These are phyloP conservation scores for Odontocolon sp. DNA, from an alignment of 2,888 invertebrate genomes.

Conservation along the genomic window DNA sequence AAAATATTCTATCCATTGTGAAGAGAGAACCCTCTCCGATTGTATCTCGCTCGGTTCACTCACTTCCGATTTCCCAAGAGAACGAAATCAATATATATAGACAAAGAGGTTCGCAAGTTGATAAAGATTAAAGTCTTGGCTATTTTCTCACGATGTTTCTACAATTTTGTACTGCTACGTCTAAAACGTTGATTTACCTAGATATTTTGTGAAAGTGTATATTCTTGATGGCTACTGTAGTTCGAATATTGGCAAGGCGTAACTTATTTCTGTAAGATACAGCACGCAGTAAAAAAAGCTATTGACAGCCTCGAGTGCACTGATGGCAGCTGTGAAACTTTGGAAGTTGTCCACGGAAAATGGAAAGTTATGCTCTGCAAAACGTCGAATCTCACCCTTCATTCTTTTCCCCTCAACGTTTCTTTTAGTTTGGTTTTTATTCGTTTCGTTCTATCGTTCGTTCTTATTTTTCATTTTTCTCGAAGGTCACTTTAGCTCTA, in stretches of 20 bases:
- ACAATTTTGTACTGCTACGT: not conserved
- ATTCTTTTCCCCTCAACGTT: slow-evolving; percentile 10
- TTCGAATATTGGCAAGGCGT: too few relatives aligned
- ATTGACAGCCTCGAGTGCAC: not conserved
- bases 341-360: slow-evolving; percentile 13
- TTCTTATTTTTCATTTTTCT: slow-evolving; percentile 44
- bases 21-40: not conserved
- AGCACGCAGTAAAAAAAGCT: not conserved
- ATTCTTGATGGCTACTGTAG: too few relatives aligned
- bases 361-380: slow-evolving; percentile 39
- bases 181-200: not conserved
- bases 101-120: not conserved
- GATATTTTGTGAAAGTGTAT: too few relatives aligned
- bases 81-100: slow-evolving; percentile 28
- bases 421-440: slow-evolving; percentile 30
- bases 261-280: not conserved
- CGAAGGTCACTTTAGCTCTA: slow-evolving; percentile 51
- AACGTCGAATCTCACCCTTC: slow-evolving; percentile 21
- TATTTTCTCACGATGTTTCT: not conserved
- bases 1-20: slow-evolving; percentile 30
- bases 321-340: slow-evolving; percentile 18
- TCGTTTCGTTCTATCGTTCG: slow-evolving; percentile 16
- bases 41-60: slow-evolving; percentile 3
- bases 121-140: slow-evolving; percentile 21
- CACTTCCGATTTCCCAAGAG: slow-evolving; percentile 22